Conservation (phyloP, 2,797 vertebrate species). For the Enoplosus armatus region DNA sequence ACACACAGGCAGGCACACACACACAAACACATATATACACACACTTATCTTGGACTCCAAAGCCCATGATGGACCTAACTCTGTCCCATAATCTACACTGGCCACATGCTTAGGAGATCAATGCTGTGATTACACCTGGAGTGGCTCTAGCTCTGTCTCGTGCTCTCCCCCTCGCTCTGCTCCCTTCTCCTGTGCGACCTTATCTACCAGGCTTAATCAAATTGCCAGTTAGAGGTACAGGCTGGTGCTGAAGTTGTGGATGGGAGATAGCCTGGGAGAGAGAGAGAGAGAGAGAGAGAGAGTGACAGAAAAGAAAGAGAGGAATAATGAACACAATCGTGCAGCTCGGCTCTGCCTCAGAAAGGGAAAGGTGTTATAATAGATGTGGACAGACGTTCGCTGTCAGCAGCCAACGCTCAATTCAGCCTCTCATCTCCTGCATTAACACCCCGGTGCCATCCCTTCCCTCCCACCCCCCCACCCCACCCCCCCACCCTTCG, state of each 20-base stretch:
- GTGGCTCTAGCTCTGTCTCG: slow-evolving; percentile 50
- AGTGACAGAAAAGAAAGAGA: slow-evolving; percentile 30
- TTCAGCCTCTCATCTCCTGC: slow-evolving; percentile 77
- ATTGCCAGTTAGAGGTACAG: slow-evolving; percentile 77
- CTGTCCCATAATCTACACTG: slow-evolving; percentile 73
- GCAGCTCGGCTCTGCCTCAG: slow-evolving; percentile 52
- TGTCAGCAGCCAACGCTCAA: slow-evolving; percentile 73
- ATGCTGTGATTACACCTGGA: slow-evolving; percentile 76
- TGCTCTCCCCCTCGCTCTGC: slow-evolving; percentile 1
- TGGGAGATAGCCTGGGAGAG: slow-evolving; percentile 51
- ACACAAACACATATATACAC: slow-evolving; percentile 9
- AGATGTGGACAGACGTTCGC: slow-evolving; percentile 79
- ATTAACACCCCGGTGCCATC: slow-evolving; percentile 56
- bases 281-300: slow-evolving; percentile 31
- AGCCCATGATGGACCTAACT: slow-evolving; percentile 67
- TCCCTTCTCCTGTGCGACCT: slow-evolving; percentile 63
- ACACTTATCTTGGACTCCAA: slow-evolving; percentile 60
- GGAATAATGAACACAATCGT: slow-evolving; percentile 68
- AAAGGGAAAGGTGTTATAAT: slow-evolving; percentile 77
- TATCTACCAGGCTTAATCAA: slow-evolving; percentile 82
- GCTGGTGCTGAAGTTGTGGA: slow-evolving; percentile 68
- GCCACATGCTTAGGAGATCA: slow-evolving; percentile 80
- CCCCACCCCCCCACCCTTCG: slow-evolving; percentile 22
- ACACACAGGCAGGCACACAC: background rate
- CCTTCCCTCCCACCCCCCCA: background rate